Percentiles rank a stretch among this genome's conserved stretches.
These are phyloP conservation scores for Anoncus sp. DNA, from an alignment of 2,888 invertebrate species.

Conservation along the genomic window DNA sequence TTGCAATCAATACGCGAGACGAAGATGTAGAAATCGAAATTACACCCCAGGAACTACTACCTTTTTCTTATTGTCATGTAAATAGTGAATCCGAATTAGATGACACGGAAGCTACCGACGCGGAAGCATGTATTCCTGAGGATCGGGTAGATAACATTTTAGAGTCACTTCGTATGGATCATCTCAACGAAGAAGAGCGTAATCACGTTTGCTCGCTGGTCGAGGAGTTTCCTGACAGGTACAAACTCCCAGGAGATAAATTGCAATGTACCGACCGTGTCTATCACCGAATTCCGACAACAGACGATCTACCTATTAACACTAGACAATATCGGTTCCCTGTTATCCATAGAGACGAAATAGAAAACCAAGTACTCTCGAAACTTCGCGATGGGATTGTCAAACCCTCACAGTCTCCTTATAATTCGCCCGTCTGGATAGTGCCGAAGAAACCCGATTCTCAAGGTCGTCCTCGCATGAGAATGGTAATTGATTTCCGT, in stretches of 20 bases:
- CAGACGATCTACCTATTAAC: no score
- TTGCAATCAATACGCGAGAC: conserved; percentile 6
- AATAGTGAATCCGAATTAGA: not conserved
- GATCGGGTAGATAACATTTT: conserved; percentile 4
- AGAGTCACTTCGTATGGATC: conserved; percentile 11
- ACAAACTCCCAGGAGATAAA: conserved; percentile 51
- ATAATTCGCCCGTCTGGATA: no score
- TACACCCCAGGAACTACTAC: not conserved
- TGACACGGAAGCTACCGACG: not conserved
- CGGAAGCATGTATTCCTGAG: not conserved
- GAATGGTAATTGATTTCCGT: no score
- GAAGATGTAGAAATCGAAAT: not conserved
- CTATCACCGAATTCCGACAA: no score
- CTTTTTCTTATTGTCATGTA: not conserved
- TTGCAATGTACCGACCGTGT: conserved; percentile 27
- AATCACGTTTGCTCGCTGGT: conserved; percentile 2
- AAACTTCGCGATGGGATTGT: no score
- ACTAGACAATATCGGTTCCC: no score
- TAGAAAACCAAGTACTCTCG: no score
- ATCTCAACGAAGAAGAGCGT: conserved; percentile 42
- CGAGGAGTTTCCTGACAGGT: conserved; percentile 27
- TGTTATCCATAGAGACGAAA: no score
- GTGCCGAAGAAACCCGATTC: no score
- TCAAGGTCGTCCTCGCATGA: no score
- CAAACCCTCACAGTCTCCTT: no score